Base-by-base conservation (phyloP, 2,888 invertebrate genomes). In the Nipponacmea schrenckii region DNA sequence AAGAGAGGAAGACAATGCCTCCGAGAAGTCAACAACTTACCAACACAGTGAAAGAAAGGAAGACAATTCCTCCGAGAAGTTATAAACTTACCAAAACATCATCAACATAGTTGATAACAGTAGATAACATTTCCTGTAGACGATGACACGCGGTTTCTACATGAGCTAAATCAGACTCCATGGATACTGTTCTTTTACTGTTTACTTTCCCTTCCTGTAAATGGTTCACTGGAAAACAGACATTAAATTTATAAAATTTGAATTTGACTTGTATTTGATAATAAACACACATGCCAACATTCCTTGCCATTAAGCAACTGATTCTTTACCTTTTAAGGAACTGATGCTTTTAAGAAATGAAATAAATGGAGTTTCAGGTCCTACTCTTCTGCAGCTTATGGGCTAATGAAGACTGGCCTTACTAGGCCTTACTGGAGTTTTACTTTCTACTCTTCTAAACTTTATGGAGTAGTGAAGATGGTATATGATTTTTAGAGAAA, bases 91-190 rank as follows among this genome's bases (percentile, higher is more conserved):
- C 90, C 84, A 97, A 90, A 71, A 98, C 97, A 81, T 96, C 96
- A 86, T 98, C 97, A 17, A 98, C 96, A 89, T 97, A 97, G 69
- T 75, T 90, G 69, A 83, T 72, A 44, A 87, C 84, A 44, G 82
- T 77, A 73, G 95, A 94, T 63, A 97, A 90, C 85, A 95, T 91
- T 0, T 91, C 90, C 48, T 94, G 92, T 81, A 98, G 92, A 89
- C 94, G 93, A 1, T 91, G 90, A 26, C 95, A 94, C 0, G 96
- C 95, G 83, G 94, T 95, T 0, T 94, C 93, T 20, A 98, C 94
- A 88, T 96, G 96, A 27, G 94, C 93, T 64, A 91, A 82, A 77
- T 91, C 91, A n/a, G 86, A 85, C 48, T 88, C 84, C 78, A 90
- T 82, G 48, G 85, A 85, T 39, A 94, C 94, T 70, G 80, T 92